These are phyloP conservation scores for Campylomormyrus tamandua DNA, from an alignment of 2,113 vertebrate species.

Conservation along the genomic window DNA sequence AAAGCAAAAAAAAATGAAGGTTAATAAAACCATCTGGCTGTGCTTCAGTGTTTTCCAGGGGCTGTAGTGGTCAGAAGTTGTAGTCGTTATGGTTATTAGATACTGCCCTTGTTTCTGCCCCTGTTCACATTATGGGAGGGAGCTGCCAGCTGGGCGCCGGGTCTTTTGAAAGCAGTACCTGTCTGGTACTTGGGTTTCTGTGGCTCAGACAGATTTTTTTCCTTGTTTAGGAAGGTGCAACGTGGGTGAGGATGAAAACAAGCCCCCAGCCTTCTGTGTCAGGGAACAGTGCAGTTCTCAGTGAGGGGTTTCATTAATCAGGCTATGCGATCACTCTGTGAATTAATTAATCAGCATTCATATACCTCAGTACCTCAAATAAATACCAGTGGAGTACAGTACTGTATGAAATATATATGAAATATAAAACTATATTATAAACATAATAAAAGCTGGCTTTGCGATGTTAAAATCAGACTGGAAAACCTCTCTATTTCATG, in stretches of 20 bases:
- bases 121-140: neutral
- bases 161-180: neutral
- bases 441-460: neutral
- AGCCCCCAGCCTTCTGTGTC: neutral
- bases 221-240: neutral
- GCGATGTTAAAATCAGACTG: neutral
- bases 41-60: too few relatives aligned
- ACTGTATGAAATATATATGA: neutral
- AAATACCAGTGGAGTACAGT: neutral
- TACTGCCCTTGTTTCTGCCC: neutral
- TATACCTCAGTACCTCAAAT: neutral
- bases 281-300: neutral
- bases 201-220: neutral
- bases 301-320: neutral
- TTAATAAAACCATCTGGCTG: neutral
- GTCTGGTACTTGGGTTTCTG: neutral
- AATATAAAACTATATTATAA: neutral
- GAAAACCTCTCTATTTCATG: neutral
- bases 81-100: neutral
- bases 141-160: neutral
- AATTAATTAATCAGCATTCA: neutral
- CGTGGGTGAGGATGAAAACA: neutral
- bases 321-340: neutral
- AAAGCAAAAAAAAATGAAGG: neutral
- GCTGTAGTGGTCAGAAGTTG: neutral